Evolutionary conservation across 2,888 invertebrate species (phyloP).

Genomic region (Tenodera sinensis): DNA sequence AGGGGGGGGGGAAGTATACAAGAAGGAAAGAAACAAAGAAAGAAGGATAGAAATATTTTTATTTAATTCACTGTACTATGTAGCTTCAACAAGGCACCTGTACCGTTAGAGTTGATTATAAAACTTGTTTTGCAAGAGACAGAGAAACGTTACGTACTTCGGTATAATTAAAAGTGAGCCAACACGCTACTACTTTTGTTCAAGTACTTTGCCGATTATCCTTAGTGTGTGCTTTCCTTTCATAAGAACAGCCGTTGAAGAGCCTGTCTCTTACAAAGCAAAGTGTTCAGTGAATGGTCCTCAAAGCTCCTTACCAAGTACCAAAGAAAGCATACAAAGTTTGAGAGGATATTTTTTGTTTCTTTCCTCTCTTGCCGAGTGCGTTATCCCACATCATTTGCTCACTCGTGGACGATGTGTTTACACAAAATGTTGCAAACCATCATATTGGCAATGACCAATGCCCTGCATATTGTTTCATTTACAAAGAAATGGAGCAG

Average conservation of each 20-base stretch:
- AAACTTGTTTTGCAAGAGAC: too few relatives aligned
- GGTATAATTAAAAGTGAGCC: neutral
- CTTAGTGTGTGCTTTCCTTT: neutral
- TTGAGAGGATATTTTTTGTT: neutral
- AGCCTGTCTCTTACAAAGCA: neutral
- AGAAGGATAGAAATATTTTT: too few relatives aligned
- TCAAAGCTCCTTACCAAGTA: neutral
- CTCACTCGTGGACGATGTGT: neutral
- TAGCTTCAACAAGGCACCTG: too few relatives aligned
- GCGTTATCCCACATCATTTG: neutral
- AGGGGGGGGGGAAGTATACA: too few relatives aligned
- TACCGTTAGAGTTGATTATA: too few relatives aligned
- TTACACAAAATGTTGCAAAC: neutral
- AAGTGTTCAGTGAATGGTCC: neutral
- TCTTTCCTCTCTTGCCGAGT: neutral
- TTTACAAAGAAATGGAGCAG: too few relatives aligned
- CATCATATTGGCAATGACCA: neutral
- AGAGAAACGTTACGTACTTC: neutral
- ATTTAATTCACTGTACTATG: too few relatives aligned
- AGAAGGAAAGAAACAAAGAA: too few relatives aligned
- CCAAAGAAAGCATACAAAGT: neutral
- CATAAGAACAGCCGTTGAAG: neutral
- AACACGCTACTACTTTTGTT: neutral
- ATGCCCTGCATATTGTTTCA: too few relatives aligned
- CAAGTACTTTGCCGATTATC: neutral